A percentile compares a stretch with the other conserved stretches of the same genome.
Evolutionary conservation across 1,140 invertebrate species (phyloP).

Genomic region (Drosophila prosaltans): DNA sequence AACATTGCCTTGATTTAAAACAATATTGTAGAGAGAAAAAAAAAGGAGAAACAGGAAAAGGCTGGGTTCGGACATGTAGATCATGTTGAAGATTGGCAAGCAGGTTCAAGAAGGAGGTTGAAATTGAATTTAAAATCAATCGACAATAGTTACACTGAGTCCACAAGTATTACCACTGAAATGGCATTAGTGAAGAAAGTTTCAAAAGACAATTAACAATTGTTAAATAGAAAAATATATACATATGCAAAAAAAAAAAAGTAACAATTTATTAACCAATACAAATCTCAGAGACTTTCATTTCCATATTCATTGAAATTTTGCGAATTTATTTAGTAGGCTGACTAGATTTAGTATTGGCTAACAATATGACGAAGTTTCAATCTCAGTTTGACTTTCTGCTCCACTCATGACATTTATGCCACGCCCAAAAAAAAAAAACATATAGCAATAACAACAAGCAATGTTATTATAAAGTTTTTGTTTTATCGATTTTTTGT

Average conservation of each 20-base stretch:
- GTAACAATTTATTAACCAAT: too few relatives aligned
- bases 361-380: not conserved
- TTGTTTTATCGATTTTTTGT: conserved; percentile 22
- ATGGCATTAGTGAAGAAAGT: too few relatives aligned
- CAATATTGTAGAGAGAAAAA: conserved; percentile 37
- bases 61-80: conserved; percentile 51
- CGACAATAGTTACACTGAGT: not conserved
- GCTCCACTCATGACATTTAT: conserved; percentile 23
- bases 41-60: conserved; percentile 54
- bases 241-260: too few relatives aligned
- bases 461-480: conserved; percentile 28
- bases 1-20: conserved; percentile 45
- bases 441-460: not conserved
- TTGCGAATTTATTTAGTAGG: too few relatives aligned
- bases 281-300: too few relatives aligned
- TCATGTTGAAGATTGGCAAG: conserved; percentile 32
- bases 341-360: not conserved
- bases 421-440: conserved; percentile 42
- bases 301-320: too few relatives aligned
- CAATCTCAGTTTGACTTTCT: not conserved
- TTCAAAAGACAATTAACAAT: too few relatives aligned
- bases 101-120: not conserved
- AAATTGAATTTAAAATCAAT: conserved; percentile 9
- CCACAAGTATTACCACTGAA: not conserved
- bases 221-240: too few relatives aligned